These are phyloP conservation scores for Arion vulgaris DNA, from an alignment of 1,140 invertebrate species.

Conservation along the genomic window DNA sequence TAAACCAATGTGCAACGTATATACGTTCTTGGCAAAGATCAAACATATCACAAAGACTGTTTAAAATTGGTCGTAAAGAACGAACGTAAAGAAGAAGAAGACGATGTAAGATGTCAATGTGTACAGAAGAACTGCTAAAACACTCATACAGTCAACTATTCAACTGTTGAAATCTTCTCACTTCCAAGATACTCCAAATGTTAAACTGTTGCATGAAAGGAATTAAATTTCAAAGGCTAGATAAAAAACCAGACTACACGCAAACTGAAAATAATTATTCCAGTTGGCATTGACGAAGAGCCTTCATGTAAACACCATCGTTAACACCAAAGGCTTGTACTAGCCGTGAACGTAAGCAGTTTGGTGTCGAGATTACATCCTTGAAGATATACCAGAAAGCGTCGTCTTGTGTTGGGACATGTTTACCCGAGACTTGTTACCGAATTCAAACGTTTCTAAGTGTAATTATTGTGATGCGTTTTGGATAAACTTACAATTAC, in stretches of 20 bases:
- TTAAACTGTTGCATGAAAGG: neutral
- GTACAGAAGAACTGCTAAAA: neutral
- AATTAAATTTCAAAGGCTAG: neutral
- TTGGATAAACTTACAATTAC: too few relatives aligned
- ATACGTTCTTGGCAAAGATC: too few relatives aligned
- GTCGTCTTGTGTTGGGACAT: neutral
- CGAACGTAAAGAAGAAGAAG: too few relatives aligned
- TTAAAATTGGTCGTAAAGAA: too few relatives aligned
- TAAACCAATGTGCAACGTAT: too few relatives aligned
- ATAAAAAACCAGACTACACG: neutral
- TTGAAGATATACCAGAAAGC: neutral
- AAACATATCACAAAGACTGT: too few relatives aligned
- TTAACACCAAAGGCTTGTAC: constrained; percentile 1
- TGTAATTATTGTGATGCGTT: too few relatives aligned
- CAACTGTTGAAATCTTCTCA: neutral
- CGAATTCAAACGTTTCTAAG: neutral
- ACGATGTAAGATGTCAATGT: too few relatives aligned
- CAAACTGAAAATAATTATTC: constrained; percentile 3
- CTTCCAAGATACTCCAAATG: neutral
- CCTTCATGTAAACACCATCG: neutral
- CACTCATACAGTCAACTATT: neutral
- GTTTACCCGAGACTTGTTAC: neutral
- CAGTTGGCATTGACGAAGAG: neutral
- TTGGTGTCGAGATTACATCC: too few relatives aligned
- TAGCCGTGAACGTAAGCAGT: neutral